A percentile compares a stretch with the other conserved stretches of the same genome.
Conservation (phyloP, 2,113 vertebrate species). For the Perccottus glenii region DNA sequence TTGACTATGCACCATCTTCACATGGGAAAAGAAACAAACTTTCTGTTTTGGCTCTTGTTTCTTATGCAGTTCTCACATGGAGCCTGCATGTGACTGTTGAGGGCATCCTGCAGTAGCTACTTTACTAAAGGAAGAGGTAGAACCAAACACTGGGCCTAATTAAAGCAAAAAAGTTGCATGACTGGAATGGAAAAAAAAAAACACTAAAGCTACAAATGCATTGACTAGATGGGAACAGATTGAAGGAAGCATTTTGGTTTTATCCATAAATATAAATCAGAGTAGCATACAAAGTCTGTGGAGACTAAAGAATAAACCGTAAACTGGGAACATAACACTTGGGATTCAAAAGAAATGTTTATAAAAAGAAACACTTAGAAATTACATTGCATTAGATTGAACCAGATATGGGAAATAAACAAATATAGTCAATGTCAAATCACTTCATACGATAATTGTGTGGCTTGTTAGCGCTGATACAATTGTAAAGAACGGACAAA, state of each 20-base stretch:
- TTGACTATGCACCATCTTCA: not conserved
- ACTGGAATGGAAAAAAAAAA: not conserved
- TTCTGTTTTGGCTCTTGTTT: not conserved
- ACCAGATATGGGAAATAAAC: not conserved
- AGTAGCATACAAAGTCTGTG: conserved; percentile 6
- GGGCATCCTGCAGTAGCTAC: not conserved
- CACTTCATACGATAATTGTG: not conserved
- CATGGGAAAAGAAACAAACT: not conserved
- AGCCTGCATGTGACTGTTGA: not conserved
- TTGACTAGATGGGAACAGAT: not conserved
- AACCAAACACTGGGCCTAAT: conserved; percentile 17
- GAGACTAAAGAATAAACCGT: not conserved
- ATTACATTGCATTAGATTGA: not conserved
- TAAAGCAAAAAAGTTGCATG: conserved; percentile 15
- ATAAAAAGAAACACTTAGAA: not conserved
- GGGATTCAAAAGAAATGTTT: not conserved
- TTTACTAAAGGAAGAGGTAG: conserved; percentile 10
- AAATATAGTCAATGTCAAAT: not conserved
- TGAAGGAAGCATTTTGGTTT: conserved; percentile 38
- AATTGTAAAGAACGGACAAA: conserved; percentile 17
- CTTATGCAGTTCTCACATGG: no score
- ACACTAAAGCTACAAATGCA: conserved; percentile 17
- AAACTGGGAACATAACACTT: not conserved
- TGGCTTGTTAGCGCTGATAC: conserved; percentile 4
- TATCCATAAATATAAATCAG: conserved; percentile 26